These are phyloP conservation scores for Halcyon malimbica DNA, from an alignment of 2,113 vertebrate species.

Conservation along the genomic window DNA sequence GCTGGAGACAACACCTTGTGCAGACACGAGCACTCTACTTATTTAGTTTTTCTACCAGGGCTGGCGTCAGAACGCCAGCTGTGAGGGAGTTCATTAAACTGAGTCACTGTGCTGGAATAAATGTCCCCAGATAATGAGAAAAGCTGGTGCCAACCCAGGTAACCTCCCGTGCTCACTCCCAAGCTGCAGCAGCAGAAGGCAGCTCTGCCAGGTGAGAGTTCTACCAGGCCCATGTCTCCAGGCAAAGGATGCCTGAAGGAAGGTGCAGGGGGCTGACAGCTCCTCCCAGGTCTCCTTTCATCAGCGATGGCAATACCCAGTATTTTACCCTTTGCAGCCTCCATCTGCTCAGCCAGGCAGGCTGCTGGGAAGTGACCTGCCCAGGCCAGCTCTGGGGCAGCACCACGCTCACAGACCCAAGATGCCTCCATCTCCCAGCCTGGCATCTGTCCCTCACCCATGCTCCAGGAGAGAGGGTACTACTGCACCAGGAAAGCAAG, in stretches of 20 bases:
- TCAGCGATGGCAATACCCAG: not conserved
- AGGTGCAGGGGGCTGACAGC: not conserved
- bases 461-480: fast-evolving
- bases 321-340: not conserved
- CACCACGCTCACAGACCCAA: fast-evolving
- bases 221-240: not conserved
- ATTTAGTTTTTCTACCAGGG: not conserved
- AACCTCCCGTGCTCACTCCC: fast-evolving
- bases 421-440: not conserved
- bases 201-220: not conserved
- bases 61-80: conserved; percentile 34
- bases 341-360: conserved; percentile 7
- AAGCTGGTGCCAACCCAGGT: not conserved
- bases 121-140: conserved; percentile 38
- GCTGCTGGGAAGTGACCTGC: not conserved
- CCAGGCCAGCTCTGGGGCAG: not conserved
- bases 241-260: not conserved
- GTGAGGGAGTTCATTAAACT: conserved; percentile 59
- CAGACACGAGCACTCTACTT: not conserved
- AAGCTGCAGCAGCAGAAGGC: not conserved
- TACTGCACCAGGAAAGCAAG: not conserved
- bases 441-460: not conserved
- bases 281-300: not conserved
- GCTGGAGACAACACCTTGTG: not conserved
- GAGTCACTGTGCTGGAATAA: conserved; percentile 61